phyloP scores from a whole-genome alignment of 2,888 invertebrate species.

The Oligia latruncula region DNA sequence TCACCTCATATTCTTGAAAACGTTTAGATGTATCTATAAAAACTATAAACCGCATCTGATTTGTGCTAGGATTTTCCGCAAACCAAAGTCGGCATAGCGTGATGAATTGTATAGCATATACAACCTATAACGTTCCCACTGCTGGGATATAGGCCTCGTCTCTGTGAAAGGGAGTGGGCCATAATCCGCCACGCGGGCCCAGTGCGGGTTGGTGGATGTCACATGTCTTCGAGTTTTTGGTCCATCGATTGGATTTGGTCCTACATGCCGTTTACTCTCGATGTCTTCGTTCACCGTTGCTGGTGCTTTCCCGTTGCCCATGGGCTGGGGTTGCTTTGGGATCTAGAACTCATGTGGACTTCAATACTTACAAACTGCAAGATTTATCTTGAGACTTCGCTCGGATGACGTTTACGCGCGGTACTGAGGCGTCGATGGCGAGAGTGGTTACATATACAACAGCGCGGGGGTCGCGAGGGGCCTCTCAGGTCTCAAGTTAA shows the following conservation, averaged over 20 bases:
- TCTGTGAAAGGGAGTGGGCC: not conserved
- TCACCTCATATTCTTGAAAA: slow-evolving; percentile 38
- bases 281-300: not conserved
- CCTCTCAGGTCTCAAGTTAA: too few relatives aligned
- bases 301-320: not conserved
- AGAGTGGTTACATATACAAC: too few relatives aligned
- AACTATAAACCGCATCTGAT: not conserved
- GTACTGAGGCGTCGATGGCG: too few relatives aligned
- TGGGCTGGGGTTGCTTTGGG: not conserved
- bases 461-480: too few relatives aligned
- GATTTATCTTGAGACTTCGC: too few relatives aligned
- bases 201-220: not conserved
- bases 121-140: not conserved
- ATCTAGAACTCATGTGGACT: not conserved
- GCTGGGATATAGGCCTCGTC: not conserved
- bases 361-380: not conserved
- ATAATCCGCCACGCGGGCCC: not conserved
- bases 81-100: not conserved
- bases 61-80: slow-evolving; percentile 16
- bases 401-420: too few relatives aligned
- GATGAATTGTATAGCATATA: not conserved
- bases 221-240: not conserved
- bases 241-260: too few relatives aligned
- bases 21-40: slow-evolving; percentile 3
- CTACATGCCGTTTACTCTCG: too few relatives aligned